Conservation (phyloP, 64 coral and sea anemone genomes). For the Montipora foliosa region DNA sequence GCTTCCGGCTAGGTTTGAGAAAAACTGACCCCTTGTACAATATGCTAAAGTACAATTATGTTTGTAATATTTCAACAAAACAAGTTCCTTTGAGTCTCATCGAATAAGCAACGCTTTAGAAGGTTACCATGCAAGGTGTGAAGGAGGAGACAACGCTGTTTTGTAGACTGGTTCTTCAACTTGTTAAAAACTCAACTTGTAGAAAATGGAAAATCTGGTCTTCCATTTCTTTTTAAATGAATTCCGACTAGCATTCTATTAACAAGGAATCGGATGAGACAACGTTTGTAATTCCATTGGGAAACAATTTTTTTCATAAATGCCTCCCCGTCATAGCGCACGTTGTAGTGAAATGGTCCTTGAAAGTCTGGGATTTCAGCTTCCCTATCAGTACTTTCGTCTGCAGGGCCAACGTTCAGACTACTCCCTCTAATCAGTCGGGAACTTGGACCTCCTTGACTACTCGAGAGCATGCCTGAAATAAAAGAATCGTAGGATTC, state of each 20-base stretch:
- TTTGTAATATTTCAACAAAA: neutral
- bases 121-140: neutral
- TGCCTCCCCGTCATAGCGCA: neutral
- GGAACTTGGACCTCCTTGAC: neutral
- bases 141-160: neutral
- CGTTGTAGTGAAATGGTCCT: conserved; percentile 6
- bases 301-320: neutral
- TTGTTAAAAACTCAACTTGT: neutral
- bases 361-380: neutral
- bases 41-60: neutral
- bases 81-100: neutral
- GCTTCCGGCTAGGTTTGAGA: no score
- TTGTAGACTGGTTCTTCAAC: neutral
- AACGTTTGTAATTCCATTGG: neutral
- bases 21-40: no score
- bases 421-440: neutral
- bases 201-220: neutral
- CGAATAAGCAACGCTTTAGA: neutral
- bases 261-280: neutral
- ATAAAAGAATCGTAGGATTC: conserved; percentile 12
- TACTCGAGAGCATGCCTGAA: neutral
- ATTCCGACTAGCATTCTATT: neutral
- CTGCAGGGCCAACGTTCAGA: neutral
- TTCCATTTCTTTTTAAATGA: neutral
- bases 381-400: neutral